Percentiles rank a stretch among this genome's conserved stretches.
phyloP scores from a whole-genome alignment of 1,140 invertebrate species.

The Yoshiicerus persimilis region DNA sequence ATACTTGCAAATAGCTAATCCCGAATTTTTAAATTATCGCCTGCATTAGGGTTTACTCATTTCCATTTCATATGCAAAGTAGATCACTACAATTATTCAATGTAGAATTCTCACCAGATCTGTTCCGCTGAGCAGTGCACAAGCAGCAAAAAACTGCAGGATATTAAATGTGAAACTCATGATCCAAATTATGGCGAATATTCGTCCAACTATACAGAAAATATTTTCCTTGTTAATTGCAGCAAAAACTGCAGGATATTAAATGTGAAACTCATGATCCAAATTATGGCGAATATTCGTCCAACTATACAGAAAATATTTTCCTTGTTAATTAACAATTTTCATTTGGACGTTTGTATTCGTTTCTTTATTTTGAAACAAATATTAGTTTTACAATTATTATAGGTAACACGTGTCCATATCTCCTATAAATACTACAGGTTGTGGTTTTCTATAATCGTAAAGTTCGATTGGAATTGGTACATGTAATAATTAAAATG shows the following conservation, averaged over 20 bases:
- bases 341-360: not conserved
- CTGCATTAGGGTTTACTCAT: too few species aligned
- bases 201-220: conserved; percentile 5
- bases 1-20: too few species aligned
- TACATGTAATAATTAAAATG: not conserved
- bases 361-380: not conserved
- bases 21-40: too few species aligned
- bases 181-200: conserved; percentile 39
- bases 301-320: conserved; percentile 11
- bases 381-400: too few species aligned
- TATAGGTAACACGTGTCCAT: too few species aligned
- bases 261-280: conserved; percentile 39
- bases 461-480: not conserved
- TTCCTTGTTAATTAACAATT: not conserved
- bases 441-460: not conserved
- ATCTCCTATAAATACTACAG: too few species aligned
- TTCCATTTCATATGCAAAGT: too few species aligned
- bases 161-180: conserved; percentile 40
- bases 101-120: conserved; percentile 25
- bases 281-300: conserved; percentile 33
- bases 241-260: conserved; percentile 39
- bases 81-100: not conserved
- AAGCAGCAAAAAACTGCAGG: conserved; percentile 40
- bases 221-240: not conserved
- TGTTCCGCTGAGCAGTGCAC: conserved; percentile 35